phyloP scores from a whole-genome alignment of 2,113 vertebrate genomes.

The Phasianus colchicus region DNA sequence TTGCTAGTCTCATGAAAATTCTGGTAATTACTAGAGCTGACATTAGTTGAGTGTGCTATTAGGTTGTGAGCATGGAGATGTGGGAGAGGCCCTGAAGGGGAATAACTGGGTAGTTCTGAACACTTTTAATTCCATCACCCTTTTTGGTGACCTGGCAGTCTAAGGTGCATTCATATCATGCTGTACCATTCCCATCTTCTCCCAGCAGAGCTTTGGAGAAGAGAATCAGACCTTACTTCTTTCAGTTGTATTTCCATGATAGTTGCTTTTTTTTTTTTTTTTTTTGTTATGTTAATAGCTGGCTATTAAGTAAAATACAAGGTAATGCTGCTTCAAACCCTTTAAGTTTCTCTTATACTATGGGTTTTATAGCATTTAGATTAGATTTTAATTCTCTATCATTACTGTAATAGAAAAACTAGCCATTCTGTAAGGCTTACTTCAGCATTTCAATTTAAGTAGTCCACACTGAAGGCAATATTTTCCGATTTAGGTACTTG shows the following conservation, averaged over 20 bases:
- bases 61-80: not conserved
- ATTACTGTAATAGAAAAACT: constrained; percentile 9
- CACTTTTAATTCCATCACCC: not conserved
- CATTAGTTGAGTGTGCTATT: not conserved
- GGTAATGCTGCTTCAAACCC: not conserved
- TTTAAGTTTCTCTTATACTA: not conserved
- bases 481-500: not conserved
- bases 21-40: not conserved
- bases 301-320: not conserved
- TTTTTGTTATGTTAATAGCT: not conserved
- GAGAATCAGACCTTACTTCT: not conserved
- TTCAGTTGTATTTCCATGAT: not conserved
- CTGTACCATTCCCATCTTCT: not conserved
- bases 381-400: constrained; percentile 3
- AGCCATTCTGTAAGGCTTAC: not conserved
- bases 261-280: not conserved
- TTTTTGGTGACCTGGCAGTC: not conserved
- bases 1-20: not conserved
- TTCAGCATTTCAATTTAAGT: not conserved
- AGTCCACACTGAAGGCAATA: not conserved
- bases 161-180: fast-evolving
- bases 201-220: not conserved
- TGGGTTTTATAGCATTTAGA: not conserved
- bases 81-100: not conserved
- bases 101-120: not conserved